phyloP scores from a whole-genome alignment of 2,113 vertebrate genomes.

The Syngnathus typhle region DNA sequence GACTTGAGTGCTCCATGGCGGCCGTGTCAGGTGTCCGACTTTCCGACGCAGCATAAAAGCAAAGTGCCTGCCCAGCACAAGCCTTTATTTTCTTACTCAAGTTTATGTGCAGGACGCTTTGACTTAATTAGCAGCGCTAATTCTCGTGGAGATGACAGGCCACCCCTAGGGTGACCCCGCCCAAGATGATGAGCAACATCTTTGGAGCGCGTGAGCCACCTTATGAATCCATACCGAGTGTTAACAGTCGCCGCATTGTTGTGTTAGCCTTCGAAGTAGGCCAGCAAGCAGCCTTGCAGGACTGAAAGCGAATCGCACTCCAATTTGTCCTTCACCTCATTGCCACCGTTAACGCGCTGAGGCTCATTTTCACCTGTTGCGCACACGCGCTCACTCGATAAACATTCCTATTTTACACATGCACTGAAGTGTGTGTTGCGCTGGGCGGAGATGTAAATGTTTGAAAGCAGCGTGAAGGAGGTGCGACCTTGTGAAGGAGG shows the following conservation, averaged over 20 bases:
- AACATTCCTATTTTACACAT: neutral
- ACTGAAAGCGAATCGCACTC: neutral
- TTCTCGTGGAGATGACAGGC: constrained; percentile 44
- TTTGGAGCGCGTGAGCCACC: constrained; percentile 32
- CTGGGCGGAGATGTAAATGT: neutral
- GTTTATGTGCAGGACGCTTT: constrained; percentile 44
- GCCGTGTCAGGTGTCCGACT: neutral
- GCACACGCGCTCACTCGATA: neutral
- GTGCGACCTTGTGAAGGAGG: neutral
- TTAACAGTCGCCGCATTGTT: neutral
- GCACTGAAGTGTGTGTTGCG: neutral
- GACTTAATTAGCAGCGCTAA: constrained; percentile 57
- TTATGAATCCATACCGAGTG: too few relatives aligned
- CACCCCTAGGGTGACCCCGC: constrained; percentile 43
- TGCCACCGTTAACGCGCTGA: neutral
- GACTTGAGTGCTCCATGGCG: neutral
- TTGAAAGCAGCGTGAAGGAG: neutral
- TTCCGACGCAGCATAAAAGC: constrained; percentile 31
- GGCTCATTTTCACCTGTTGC: too few relatives aligned
- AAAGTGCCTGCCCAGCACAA: constrained; percentile 38
- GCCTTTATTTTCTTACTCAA: constrained; percentile 43
- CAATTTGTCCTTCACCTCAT: constrained; percentile 1
- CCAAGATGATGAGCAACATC: constrained; percentile 51
- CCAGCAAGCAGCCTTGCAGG: neutral
- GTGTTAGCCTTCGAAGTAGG: neutral